Evolutionary conservation across 2,797 vertebrate species (phyloP).

Genomic region (Sebastes iracundus): DNA sequence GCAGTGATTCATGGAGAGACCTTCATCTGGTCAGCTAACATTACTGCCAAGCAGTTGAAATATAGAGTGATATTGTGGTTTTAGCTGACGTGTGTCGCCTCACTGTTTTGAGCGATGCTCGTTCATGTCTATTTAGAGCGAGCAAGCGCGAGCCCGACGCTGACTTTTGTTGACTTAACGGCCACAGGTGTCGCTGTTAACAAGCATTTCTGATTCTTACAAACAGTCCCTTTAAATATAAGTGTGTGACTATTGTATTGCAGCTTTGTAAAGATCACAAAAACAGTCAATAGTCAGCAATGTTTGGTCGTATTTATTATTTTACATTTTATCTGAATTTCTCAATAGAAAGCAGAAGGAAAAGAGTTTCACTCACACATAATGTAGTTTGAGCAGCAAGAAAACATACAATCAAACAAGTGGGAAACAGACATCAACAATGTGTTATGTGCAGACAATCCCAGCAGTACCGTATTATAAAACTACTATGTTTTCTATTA

Average conservation of each 20-base stretch:
- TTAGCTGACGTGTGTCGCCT: too few species aligned
- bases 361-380: slow-evolving; percentile 66
- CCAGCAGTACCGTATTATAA: slow-evolving; percentile 62
- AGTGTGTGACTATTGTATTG: not conserved
- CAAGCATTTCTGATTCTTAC: too few species aligned
- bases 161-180: too few species aligned
- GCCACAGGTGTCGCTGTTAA: too few species aligned
- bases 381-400: slow-evolving; percentile 65
- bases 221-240: too few species aligned
- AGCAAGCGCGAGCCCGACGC: too few species aligned
- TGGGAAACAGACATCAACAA: slow-evolving; percentile 39
- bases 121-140: too few species aligned
- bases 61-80: too few species aligned
- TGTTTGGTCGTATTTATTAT: slow-evolving; percentile 57
- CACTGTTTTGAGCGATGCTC: too few species aligned
- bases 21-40: rapidly evolving
- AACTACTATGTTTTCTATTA: slow-evolving; percentile 26
- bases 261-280: not conserved
- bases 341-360: slow-evolving; percentile 43
- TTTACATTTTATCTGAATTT: slow-evolving; percentile 47
- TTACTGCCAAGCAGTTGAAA: too few species aligned
- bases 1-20: too few species aligned
- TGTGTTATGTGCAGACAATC: slow-evolving; percentile 50
- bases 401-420: slow-evolving; percentile 61
- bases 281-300: not conserved